Percentiles rank a stretch among this genome's conserved stretches.
Evolutionary conservation across 2,113 vertebrate genomes (phyloP).

Genomic region (Thymallus thymallus): DNA sequence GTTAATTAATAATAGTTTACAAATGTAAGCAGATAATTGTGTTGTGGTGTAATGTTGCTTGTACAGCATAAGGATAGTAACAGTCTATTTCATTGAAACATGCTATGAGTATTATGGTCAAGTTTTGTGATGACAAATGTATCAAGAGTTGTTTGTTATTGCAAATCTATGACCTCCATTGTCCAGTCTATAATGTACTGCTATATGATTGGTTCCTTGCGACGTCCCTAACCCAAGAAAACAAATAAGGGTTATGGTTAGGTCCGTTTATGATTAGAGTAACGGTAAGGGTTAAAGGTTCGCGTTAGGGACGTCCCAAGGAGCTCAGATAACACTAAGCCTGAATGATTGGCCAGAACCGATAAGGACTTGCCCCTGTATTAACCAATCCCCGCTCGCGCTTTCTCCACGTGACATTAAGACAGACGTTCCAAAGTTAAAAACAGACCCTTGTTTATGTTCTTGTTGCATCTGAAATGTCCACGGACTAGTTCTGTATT

Average conservation of each 20-base stretch:
- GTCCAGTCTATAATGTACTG: conserved; percentile 2
- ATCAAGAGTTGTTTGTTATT: neutral
- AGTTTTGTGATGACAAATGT: neutral
- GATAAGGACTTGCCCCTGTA: conserved; percentile 57
- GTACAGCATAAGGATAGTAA: too few species aligned
- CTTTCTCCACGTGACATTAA: conserved; percentile 62
- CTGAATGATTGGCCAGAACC: neutral
- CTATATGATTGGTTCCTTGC: conserved; percentile 57
- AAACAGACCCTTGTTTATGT: conserved; percentile 79
- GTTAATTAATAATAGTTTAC: neutral
- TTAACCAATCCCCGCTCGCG: conserved; percentile 55
- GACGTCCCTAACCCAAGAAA: neutral
- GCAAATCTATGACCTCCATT: neutral
- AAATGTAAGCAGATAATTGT: too few species aligned
- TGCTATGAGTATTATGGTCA: neutral
- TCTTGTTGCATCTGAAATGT: conserved; percentile 59
- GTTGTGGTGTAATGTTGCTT: too few species aligned
- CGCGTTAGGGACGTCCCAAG: too few species aligned
- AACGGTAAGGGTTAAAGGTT: too few species aligned
- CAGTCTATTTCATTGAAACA: neutral
- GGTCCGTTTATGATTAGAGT: too few species aligned
- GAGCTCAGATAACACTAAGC: too few species aligned
- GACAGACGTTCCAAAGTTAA: conserved; percentile 72
- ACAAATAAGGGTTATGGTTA: too few species aligned
- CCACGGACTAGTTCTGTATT: conserved; percentile 23